Evolutionary conservation across 2,797 vertebrate species (phyloP).

Genomic region (Margarornis squamiger): DNA sequence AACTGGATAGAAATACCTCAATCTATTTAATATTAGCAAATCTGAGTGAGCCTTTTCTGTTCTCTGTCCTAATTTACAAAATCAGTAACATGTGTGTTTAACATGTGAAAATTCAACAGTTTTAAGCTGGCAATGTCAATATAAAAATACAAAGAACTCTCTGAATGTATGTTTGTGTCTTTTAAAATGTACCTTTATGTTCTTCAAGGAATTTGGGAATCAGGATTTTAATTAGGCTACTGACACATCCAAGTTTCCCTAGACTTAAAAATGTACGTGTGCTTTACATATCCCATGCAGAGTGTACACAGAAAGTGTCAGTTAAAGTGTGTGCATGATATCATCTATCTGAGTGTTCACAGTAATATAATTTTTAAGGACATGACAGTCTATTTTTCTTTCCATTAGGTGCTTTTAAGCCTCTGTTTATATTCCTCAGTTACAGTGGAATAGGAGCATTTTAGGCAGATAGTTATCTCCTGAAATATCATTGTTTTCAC

Average conservation of each 20-base stretch:
- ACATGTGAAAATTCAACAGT: neutral
- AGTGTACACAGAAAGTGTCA: neutral
- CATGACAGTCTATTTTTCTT: neutral
- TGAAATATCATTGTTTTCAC: neutral
- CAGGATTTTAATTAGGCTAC: neutral
- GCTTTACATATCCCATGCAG: neutral
- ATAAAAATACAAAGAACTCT: neutral
- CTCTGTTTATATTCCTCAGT: neutral
- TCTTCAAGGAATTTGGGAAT: neutral
- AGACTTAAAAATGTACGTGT: rapidly evolving
- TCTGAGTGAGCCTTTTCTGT: neutral
- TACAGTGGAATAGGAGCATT: neutral
- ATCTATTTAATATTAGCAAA: neutral
- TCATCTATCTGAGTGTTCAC: neutral
- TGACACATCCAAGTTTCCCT: neutral
- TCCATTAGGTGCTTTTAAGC: neutral
- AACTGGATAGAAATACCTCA: neutral
- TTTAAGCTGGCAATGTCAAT: neutral
- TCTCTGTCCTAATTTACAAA: neutral
- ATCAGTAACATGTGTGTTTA: neutral
- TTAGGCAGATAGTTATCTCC: neutral
- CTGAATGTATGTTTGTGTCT: neutral
- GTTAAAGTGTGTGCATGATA: neutral
- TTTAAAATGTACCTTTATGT: neutral
- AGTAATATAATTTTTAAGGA: neutral